Evolutionary conservation across 2,113 vertebrate genomes (phyloP), one percentile per base, ranked within the genome.

Genomic region (Alouatta palliata): DNA sequence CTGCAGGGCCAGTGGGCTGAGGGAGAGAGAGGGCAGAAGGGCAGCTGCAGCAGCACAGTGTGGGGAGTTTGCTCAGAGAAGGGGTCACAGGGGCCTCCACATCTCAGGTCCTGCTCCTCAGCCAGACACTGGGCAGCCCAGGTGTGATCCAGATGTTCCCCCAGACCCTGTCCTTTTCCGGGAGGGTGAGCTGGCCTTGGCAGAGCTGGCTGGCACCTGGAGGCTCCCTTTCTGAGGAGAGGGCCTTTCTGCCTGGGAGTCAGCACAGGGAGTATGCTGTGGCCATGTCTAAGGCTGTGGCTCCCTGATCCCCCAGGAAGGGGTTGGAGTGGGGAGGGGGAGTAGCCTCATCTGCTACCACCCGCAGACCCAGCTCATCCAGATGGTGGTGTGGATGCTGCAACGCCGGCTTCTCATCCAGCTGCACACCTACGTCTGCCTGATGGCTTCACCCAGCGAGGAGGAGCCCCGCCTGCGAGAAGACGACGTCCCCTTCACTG

Each of bases 341-440:
- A 19, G 25, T 27, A 10, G 86, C 79, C 68, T 90, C 91, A n/a
- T 25, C 32, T 52, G 1, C 27, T 47, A 45, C 23, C 23, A 49
- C 40, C 85, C 56, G n/a, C 98, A 99, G 99, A 99, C 99, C 4
- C 99, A 99, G 98, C 98, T 99, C n/a, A 99, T 99, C 81, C 99
- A 99, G 98, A 99, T 99, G 99, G 99, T 99, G 97, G 99, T 99
- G 83, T 99, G 99, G 99, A 99, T 99, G 99, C 99, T 99, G 1
- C 99, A 99, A 97, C 99, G 97, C 73, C 98, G 99, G 35, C 99
- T 99, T 21, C 99, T 99, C 20, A 99, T 99, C 92, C 99, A 99
- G 98, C 98, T 99, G 35, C 99, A 99, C 98, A 99, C 99, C 0
- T 99, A 99, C 0, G 99, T 99, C 37, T 99, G 99, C 97, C 98